These are phyloP conservation scores for Galerucella nymphaeae DNA, from an alignment of 2,888 invertebrate genomes.

Conservation along the genomic window DNA sequence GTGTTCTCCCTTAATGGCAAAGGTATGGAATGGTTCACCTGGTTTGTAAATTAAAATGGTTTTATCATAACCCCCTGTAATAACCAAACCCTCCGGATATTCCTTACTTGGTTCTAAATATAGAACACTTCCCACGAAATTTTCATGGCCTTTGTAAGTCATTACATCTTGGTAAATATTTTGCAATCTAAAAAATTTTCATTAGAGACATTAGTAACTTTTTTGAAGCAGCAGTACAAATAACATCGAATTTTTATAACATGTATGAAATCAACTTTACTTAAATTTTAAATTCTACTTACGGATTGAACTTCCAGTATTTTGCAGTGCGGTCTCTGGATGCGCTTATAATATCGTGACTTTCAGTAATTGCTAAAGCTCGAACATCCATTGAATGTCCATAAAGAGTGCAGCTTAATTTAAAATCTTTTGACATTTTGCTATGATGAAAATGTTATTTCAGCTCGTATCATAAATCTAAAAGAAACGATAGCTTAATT, in stretches of 20 bases:
- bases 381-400: conserved; percentile 91
- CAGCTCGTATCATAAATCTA: no score
- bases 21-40: conserved; percentile 75
- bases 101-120: conserved; percentile 77
- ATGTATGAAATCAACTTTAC: neutral
- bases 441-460: neutral
- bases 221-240: neutral
- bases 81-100: conserved; percentile 81
- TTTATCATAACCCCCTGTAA: conserved; percentile 91
- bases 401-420: conserved; percentile 79
- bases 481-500: no score
- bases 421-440: conserved; percentile 69
- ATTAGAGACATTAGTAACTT: no score
- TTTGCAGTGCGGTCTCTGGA: conserved; percentile 90
- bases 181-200: conserved; percentile 69
- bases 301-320: conserved; percentile 86
- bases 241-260: neutral
- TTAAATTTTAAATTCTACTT: conserved; percentile 49
- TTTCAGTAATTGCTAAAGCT: conserved; percentile 73
- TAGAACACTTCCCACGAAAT: conserved; percentile 87
- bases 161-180: conserved; percentile 74
- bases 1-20: conserved; percentile 79
- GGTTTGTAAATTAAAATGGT: conserved; percentile 83
- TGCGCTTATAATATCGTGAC: conserved; percentile 83
- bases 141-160: conserved; percentile 82